Percentiles rank a stretch among this genome's conserved stretches.
phyloP scores from a whole-genome alignment of 2,797 vertebrate genomes.

The Kryptopterus vitreolus region DNA sequence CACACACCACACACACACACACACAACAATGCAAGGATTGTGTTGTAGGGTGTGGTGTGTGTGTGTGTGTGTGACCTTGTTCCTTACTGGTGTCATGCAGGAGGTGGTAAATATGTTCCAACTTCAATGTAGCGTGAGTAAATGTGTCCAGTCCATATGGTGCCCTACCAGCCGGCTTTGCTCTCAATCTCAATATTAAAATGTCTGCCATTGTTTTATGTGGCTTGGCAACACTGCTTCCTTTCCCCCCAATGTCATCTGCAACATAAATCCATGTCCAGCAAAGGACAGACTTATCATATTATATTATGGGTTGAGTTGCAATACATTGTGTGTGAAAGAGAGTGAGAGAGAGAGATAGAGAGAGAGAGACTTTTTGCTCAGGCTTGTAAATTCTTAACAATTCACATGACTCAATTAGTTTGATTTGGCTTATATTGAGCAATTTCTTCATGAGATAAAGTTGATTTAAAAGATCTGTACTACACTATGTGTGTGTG shows the following conservation, averaged over 20 bases:
- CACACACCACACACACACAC: too few relatives aligned
- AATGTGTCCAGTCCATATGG: slow-evolving; percentile 4
- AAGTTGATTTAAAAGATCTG: neutral
- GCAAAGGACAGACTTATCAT: slow-evolving; percentile 67
- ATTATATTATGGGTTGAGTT: slow-evolving; percentile 55
- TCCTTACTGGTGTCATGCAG: slow-evolving; percentile 49
- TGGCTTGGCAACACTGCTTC: slow-evolving; percentile 64
- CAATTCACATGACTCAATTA: neutral
- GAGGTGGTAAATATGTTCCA: slow-evolving; percentile 65
- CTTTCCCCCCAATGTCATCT: slow-evolving; percentile 63
- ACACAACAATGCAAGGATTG: too few relatives aligned
- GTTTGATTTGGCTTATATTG: neutral
- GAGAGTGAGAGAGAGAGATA: slow-evolving; percentile 56
- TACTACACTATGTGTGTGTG: neutral
- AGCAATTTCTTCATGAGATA: neutral
- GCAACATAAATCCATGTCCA: slow-evolving; percentile 66
- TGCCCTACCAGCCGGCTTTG: slow-evolving; percentile 47
- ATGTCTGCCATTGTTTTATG: slow-evolving; percentile 73
- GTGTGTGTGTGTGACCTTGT: slow-evolving; percentile 33
- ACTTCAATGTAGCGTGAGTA: slow-evolving; percentile 48
- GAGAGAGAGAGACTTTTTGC: neutral
- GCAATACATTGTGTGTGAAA: slow-evolving; percentile 32
- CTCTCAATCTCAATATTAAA: slow-evolving; percentile 75
- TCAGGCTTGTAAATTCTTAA: neutral
- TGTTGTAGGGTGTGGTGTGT: too few relatives aligned